Conservation (phyloP, 2,797 vertebrate genomes). For the Melanotaenia nigrans region DNA sequence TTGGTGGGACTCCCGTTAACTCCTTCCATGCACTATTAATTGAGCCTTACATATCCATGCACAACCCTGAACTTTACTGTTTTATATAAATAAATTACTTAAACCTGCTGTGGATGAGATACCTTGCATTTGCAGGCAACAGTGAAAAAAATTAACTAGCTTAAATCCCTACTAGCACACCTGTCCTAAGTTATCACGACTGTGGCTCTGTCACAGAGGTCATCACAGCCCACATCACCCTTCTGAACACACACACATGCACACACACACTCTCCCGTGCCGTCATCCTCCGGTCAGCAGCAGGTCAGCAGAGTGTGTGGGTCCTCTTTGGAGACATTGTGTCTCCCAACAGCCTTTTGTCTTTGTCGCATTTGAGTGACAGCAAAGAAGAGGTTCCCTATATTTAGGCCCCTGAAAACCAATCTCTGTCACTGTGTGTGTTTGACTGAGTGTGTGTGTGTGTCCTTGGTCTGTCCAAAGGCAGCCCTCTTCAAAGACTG, state of each 20-base stretch:
- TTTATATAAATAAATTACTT: not conserved
- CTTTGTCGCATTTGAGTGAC: constrained; percentile 76
- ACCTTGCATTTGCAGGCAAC: too few relatives aligned
- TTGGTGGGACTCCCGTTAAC: constrained; percentile 8
- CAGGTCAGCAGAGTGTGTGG: constrained; percentile 55
- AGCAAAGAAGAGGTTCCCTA: constrained; percentile 76
- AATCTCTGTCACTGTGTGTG: constrained; percentile 67
- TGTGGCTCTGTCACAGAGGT: constrained; percentile 30
- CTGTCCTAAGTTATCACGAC: constrained; percentile 39
- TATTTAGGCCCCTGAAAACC: constrained; percentile 81
- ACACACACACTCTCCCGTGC: constrained; percentile 29
- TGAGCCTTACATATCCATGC: not conserved
- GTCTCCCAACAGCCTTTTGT: constrained; percentile 73
- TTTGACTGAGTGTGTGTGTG: constrained; percentile 42
- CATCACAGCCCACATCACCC: constrained; percentile 15
- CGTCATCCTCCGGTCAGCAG: constrained; percentile 63
- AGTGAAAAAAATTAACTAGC: not conserved
- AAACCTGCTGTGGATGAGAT: not conserved
- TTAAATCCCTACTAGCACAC: constrained; percentile 19
- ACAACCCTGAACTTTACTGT: not conserved
- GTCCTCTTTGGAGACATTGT: constrained; percentile 60
- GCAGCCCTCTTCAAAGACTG: constrained; percentile 77
- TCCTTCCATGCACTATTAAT: not conserved
- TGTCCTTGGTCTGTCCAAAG: constrained; percentile 61
- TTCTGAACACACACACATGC: constrained; percentile 16